Conservation (phyloP, 2,797 vertebrate species). For the Rhynchotus rufescens region DNA sequence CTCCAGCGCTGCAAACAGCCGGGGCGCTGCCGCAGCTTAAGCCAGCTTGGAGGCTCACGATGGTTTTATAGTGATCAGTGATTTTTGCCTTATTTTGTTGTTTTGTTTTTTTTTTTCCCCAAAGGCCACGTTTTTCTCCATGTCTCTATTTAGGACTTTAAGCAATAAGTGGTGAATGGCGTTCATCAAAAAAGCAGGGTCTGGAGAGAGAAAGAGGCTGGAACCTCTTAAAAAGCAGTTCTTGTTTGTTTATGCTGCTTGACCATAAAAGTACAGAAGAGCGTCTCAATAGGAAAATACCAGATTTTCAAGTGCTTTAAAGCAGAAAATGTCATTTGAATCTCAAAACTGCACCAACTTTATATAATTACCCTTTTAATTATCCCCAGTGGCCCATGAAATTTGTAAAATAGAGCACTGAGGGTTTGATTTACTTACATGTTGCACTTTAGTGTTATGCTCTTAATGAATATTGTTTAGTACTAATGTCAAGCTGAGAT, state of each 20-base stretch:
- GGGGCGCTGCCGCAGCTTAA: conserved; percentile 59
- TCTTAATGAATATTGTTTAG: conserved; percentile 86
- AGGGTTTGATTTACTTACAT: conserved; percentile 86
- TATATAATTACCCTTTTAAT: conserved; percentile 89
- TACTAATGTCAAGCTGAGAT: conserved; percentile 74
- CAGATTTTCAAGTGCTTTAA: conserved; percentile 82
- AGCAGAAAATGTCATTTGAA: conserved; percentile 88
- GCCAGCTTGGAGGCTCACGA: conserved; percentile 48
- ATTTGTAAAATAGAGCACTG: conserved; percentile 86
- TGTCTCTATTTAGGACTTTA: conserved; percentile 32
- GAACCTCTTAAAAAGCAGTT: conserved; percentile 59
- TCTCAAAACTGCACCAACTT: conserved; percentile 86
- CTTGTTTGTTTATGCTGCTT: conserved; percentile 77
- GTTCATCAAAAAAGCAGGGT: conserved; percentile 37
- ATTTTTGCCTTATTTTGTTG: background rate
- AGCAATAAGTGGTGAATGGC: conserved; percentile 47
- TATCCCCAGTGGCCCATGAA: conserved; percentile 88
- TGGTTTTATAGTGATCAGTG: conserved; percentile 50
- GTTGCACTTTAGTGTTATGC: conserved; percentile 82
- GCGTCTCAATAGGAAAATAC: conserved; percentile 71
- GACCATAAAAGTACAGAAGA: conserved; percentile 70
- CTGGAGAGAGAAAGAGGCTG: background rate
- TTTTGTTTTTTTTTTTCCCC: background rate
- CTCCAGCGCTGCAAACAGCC: conserved; percentile 70
- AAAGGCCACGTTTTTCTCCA: background rate